Conservation (phyloP, 64 coral and sea anemone species). For the Acropora tenuis region DNA sequence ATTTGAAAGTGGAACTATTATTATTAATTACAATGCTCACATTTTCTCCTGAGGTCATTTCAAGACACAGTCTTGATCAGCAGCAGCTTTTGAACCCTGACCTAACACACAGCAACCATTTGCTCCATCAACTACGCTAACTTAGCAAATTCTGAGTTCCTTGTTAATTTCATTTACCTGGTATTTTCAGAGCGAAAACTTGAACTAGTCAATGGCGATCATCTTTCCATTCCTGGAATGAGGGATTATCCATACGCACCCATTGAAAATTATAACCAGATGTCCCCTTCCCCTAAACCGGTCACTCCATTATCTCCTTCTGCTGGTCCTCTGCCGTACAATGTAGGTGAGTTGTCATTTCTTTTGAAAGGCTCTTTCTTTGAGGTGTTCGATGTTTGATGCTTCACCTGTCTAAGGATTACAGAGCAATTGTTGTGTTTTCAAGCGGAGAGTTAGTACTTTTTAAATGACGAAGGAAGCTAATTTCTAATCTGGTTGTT, state of each 20-base stretch:
- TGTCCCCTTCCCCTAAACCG: slow-evolving; percentile 85
- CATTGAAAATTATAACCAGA: slow-evolving; percentile 64
- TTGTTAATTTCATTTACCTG: neutral
- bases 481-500: too few species aligned
- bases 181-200: slow-evolving; percentile 83
- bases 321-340: slow-evolving; percentile 68
- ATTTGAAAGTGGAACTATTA: too few species aligned
- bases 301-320: slow-evolving; percentile 72
- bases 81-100: too few species aligned
- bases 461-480: too few species aligned
- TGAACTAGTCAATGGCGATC: slow-evolving; percentile 92
- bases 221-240: slow-evolving; percentile 64
- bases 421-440: too few species aligned
- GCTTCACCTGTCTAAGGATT: too few species aligned
- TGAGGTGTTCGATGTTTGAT: neutral
- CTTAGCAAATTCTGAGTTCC: neutral
- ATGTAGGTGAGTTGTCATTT: slow-evolving; percentile 51
- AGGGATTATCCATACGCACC: slow-evolving; percentile 71
- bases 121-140: too few species aligned
- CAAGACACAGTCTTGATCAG: too few species aligned
- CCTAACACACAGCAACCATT: too few species aligned
- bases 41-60: too few species aligned
- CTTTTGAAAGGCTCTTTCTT: neutral
- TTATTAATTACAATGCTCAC: too few species aligned
- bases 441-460: too few species aligned